These are phyloP conservation scores for Chaenodraco wilsoni DNA, from an alignment of 2,797 vertebrate genomes.

Conservation along the genomic window DNA sequence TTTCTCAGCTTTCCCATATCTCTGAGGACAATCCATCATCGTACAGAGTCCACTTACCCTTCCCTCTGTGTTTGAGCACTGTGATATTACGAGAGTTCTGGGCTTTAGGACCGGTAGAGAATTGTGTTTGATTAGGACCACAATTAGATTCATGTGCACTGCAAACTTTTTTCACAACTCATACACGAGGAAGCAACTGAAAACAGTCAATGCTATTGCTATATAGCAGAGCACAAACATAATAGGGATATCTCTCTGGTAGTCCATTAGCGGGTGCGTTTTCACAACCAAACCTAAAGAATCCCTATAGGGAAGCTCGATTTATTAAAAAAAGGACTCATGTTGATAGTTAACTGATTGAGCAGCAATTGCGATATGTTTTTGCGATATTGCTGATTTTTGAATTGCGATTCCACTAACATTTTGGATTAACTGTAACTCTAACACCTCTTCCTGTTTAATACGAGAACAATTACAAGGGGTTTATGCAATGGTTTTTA, in stretches of 20 bases:
- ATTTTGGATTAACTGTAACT: no score
- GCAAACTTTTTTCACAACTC: slow-evolving; percentile 45
- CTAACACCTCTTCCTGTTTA: no score
- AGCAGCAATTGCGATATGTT: no score
- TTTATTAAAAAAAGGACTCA: no score
- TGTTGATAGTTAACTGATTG: no score
- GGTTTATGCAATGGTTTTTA: background rate
- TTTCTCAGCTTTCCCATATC: slow-evolving; percentile 69
- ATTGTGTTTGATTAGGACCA: slow-evolving; percentile 63
- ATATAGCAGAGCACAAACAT: background rate
- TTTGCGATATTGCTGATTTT: no score
- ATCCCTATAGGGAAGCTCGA: background rate
- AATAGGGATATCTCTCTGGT: background rate
- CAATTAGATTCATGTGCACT: slow-evolving; percentile 63
- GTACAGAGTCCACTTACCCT: slow-evolving; percentile 57
- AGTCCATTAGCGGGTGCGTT: background rate
- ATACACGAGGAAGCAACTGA: slow-evolving; percentile 7
- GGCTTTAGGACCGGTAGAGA: slow-evolving; percentile 51
- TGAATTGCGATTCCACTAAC: no score
- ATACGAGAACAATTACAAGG: no score
- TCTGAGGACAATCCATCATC: slow-evolving; percentile 73
- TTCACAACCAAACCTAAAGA: background rate
- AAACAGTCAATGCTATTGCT: background rate
- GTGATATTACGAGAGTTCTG: slow-evolving; percentile 56
- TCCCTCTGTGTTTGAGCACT: slow-evolving; percentile 50